These are phyloP conservation scores for Xiphophorus birchmanni DNA, from an alignment of 2,797 vertebrate genomes.

Conservation along the genomic window DNA sequence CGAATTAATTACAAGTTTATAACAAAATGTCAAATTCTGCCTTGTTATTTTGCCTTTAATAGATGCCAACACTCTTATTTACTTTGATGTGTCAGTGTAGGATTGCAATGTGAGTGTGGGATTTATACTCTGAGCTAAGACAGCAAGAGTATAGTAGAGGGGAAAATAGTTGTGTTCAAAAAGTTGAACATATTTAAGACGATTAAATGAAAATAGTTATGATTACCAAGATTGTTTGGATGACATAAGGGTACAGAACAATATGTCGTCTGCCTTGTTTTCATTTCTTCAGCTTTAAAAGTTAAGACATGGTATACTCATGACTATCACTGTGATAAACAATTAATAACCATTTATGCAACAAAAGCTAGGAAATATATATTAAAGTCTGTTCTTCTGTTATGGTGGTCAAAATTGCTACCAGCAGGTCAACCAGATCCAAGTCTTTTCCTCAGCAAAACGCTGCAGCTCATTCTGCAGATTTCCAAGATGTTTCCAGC, in stretches of 20 bases:
- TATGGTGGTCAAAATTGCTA: not conserved
- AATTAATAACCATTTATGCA: not conserved
- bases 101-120: not conserved
- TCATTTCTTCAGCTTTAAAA: not conserved
- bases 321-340: not conserved
- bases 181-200: not conserved
- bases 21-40: not conserved
- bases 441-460: too few relatives aligned
- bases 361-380: not conserved
- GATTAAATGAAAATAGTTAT: not conserved
- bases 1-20: not conserved
- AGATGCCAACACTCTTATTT: not conserved
- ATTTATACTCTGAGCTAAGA: not conserved
- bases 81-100: not conserved
- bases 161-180: not conserved
- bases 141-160: not conserved
- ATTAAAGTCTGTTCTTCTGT: not conserved
- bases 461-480: too few relatives aligned
- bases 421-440: not conserved
- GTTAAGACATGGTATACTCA: not conserved
- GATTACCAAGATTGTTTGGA: not conserved
- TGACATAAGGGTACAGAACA: not conserved
- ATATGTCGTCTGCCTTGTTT: not conserved
- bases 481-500: not conserved
- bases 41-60: not conserved